Evolutionary conservation across 2,113 vertebrate species (phyloP).

Genomic region (Pomatorhinus ruficollis): DNA sequence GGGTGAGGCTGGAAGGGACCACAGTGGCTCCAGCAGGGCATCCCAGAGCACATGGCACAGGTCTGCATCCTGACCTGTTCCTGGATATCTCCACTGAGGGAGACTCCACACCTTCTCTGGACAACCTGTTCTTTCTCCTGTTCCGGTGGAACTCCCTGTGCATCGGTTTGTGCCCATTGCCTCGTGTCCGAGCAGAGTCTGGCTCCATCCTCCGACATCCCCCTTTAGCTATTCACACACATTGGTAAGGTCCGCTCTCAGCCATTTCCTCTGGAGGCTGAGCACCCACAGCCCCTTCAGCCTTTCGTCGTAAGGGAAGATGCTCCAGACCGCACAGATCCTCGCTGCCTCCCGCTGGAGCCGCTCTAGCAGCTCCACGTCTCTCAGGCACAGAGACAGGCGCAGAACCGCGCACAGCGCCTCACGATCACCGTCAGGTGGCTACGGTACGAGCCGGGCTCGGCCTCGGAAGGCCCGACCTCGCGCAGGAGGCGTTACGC

Average conservation of each 20-base stretch:
- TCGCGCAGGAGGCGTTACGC: rapidly evolving
- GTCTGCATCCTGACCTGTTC: background rate
- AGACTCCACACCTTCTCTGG: background rate
- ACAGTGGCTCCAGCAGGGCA: background rate
- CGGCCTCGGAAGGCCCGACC: background rate
- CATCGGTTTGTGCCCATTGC: background rate
- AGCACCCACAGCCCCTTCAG: background rate
- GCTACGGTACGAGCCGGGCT: background rate
- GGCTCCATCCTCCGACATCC: background rate
- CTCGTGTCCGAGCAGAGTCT: background rate
- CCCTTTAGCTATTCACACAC: too few relatives aligned
- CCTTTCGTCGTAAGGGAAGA: background rate
- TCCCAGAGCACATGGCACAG: background rate
- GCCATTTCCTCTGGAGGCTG: background rate
- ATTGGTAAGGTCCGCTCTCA: too few relatives aligned
- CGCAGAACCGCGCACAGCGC: background rate
- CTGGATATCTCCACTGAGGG: background rate
- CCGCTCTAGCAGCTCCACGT: background rate
- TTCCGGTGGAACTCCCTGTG: background rate
- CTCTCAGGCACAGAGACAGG: too few relatives aligned
- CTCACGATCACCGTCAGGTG: background rate
- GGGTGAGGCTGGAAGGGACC: background rate
- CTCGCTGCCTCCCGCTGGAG: background rate
- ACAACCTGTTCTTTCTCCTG: background rate
- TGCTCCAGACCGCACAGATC: background rate